Evolutionary conservation across 2,113 vertebrate genomes (phyloP).

Genomic region (Cairina moschata): DNA sequence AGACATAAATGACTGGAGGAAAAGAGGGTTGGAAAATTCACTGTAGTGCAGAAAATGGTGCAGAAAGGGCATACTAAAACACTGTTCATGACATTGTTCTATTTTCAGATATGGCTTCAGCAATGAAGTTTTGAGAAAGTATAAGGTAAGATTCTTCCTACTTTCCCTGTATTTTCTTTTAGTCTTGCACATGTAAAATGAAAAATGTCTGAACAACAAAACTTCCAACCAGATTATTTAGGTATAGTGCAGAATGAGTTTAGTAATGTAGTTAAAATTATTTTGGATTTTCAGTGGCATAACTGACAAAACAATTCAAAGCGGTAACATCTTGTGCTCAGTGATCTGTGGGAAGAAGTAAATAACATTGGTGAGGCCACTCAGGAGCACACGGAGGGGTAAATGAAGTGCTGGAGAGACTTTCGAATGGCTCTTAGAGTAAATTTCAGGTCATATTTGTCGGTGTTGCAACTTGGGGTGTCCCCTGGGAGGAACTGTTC

Average conservation of each 20-base stretch:
- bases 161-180: not conserved
- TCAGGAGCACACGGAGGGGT: not conserved
- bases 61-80: not conserved
- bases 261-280: not conserved
- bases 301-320: not conserved
- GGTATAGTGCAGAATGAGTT: not conserved
- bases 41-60: not conserved
- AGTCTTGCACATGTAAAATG: not conserved
- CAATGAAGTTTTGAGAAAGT: constrained; percentile 93
- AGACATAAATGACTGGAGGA: not conserved
- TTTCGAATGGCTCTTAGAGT: not conserved
- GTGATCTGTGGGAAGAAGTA: not conserved
- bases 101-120: constrained; percentile 94
- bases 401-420: not conserved
- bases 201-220: not conserved
- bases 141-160: constrained; percentile 83
- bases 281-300: not conserved
- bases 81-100: not conserved
- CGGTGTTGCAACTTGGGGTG: not conserved
- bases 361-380: not conserved
- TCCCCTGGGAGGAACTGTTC: not conserved
- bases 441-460: not conserved
- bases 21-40: not conserved
- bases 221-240: not conserved
- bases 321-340: not conserved